Evolutionary conservation across 2,113 vertebrate species (phyloP).

Genomic region (Syngnathus scovelli): DNA sequence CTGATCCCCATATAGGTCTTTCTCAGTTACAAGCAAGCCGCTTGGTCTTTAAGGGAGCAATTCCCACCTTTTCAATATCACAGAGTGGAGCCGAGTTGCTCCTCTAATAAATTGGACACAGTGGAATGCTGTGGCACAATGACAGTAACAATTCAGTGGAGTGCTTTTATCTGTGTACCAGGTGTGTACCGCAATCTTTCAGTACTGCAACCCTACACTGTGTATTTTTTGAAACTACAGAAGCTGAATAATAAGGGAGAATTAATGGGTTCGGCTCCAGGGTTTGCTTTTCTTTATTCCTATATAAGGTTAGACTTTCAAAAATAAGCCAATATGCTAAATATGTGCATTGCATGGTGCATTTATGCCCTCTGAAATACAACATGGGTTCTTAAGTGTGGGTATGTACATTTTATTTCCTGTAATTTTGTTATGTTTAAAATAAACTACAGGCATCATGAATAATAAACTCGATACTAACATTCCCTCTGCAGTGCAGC

Average conservation of each 20-base stretch:
- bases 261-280: background rate
- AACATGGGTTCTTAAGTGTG: constrained; percentile 6
- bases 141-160: constrained; percentile 34
- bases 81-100: constrained; percentile 22
- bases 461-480: constrained; percentile 62
- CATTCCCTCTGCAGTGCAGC: constrained; percentile 55
- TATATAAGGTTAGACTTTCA: constrained; percentile 3
- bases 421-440: background rate
- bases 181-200: constrained; percentile 45
- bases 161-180: constrained; percentile 44
- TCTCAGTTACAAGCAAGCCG: constrained; percentile 15
- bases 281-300: background rate
- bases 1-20: constrained; percentile 13
- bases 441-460: constrained; percentile 64
- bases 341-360: constrained; percentile 14
- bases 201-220: constrained; percentile 16
- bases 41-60: constrained; percentile 29
- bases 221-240: constrained; percentile 5
- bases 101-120: constrained; percentile 39
- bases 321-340: constrained; percentile 1
- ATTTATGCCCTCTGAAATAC: constrained; percentile 15
- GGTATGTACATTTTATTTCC: constrained; percentile 52
- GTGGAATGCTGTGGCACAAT: constrained; percentile 37
- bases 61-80: constrained; percentile 42
- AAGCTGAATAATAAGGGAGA: constrained; percentile 10